Evolutionary conservation across 2,113 vertebrate genomes (phyloP).

Genomic region (Xenus cinereus): DNA sequence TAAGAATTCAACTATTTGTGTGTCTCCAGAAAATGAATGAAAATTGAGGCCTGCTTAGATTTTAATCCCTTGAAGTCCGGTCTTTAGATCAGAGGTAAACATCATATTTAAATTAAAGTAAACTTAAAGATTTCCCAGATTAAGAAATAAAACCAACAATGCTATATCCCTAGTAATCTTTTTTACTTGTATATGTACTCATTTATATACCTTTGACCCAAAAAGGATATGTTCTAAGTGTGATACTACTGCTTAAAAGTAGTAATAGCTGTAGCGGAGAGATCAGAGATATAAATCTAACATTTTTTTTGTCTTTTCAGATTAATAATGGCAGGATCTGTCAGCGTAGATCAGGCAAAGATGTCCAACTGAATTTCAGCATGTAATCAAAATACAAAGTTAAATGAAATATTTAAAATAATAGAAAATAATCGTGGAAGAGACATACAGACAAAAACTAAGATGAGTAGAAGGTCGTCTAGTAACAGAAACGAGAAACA

Average conservation of each 20-base stretch:
- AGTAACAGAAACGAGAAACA: background rate
- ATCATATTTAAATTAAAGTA: background rate
- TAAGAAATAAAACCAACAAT: background rate
- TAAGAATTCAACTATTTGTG: background rate
- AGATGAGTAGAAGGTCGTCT: background rate
- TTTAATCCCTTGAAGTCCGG: background rate
- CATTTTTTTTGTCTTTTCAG: background rate
- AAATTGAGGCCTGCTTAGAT: background rate
- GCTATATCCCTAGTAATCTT: background rate
- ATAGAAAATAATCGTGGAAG: background rate
- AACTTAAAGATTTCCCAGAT: background rate
- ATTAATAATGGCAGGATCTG: background rate
- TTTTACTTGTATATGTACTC: background rate
- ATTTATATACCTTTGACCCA: background rate
- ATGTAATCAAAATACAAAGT: background rate
- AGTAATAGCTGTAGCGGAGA: background rate
- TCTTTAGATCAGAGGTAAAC: background rate
- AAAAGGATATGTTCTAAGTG: background rate
- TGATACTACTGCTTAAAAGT: background rate
- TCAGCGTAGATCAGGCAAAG: background rate
- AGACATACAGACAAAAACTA: background rate
- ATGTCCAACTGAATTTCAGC: background rate
- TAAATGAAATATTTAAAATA: background rate
- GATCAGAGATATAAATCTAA: background rate
- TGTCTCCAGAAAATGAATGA: background rate